Conservation (phyloP, 2,797 vertebrate species). For the Rhabdomys pumilio region DNA sequence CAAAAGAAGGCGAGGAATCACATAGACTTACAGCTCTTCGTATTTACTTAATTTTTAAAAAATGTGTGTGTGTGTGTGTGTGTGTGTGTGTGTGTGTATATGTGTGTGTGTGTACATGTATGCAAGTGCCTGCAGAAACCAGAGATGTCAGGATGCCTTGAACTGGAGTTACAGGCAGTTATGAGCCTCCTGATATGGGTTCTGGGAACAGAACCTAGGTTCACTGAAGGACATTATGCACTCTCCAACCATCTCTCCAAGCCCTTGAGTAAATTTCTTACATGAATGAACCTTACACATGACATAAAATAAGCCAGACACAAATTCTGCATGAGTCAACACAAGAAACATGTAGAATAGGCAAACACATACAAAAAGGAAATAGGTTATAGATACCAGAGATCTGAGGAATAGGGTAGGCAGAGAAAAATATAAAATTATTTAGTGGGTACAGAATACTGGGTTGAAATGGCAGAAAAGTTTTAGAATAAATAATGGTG, state of each 20-base stretch:
- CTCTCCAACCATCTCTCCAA: not conserved
- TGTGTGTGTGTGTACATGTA: not conserved
- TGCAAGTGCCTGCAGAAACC: not conserved
- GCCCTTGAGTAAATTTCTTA: not conserved
- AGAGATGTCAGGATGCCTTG: not conserved
- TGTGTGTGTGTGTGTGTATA: not conserved
- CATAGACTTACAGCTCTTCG: conserved; percentile 48
- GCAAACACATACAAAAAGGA: not conserved
- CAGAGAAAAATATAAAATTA: not conserved
- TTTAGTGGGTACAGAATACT: not conserved
- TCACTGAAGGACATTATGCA: not conserved
- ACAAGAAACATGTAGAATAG: not conserved
- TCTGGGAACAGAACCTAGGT: not conserved
- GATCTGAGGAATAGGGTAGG: not conserved
- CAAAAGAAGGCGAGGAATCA: not conserved
- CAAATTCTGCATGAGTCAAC: not conserved
- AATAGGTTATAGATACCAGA: not conserved
- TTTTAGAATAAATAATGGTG: conserved; percentile 4
- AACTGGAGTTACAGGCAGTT: not conserved
- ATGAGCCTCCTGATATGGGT: not conserved
- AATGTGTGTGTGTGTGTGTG: not conserved
- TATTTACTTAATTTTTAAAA: not conserved
- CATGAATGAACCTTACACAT: not conserved
- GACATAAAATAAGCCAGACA: conserved; percentile 14
- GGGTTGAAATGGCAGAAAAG: not conserved